Conservation (phyloP, 2,888 invertebrate species). For the Marronus borbonicus region DNA sequence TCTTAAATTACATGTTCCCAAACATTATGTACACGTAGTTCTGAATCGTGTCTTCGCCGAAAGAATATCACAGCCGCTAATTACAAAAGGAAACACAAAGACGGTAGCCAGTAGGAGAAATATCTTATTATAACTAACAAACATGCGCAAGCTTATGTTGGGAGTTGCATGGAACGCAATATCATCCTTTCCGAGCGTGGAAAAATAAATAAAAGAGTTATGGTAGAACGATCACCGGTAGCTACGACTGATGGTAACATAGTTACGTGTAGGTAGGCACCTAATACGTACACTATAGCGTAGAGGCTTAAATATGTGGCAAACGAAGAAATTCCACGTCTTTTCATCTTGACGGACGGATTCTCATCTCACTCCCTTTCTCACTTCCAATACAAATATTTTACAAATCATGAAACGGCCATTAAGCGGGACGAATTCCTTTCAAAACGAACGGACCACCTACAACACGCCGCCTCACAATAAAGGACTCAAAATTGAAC, state of each 20-base stretch:
- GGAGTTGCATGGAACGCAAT: background rate
- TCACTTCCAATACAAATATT: slow-evolving; percentile 57
- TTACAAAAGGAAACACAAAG: no score
- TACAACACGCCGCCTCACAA: slow-evolving; percentile 55
- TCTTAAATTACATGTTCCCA: no score
- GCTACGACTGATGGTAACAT: slow-evolving; percentile 4
- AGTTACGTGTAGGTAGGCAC: slow-evolving; percentile 1
- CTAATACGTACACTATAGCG: background rate
- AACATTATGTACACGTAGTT: no score
- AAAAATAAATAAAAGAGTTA: slow-evolving; percentile 40
- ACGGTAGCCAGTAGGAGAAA: no score
- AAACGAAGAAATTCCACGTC: slow-evolving; percentile 30
- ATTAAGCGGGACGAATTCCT: slow-evolving; percentile 63
- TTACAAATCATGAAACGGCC: slow-evolving; percentile 63
- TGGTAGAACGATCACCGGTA: slow-evolving; percentile 34
- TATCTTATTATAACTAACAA: no score
- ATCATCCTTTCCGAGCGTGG: slow-evolving; percentile 17
- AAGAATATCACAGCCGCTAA: no score
- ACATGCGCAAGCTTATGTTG: background rate
- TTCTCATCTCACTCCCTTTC: slow-evolving; percentile 35
- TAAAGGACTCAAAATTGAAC: slow-evolving; percentile 44
- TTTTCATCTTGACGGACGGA: slow-evolving; percentile 29
- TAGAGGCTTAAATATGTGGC: slow-evolving; percentile 25
- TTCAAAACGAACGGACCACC: slow-evolving; percentile 65
- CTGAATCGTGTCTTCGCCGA: no score